Evolutionary conservation across 2,888 invertebrate species (phyloP).

Genomic region (Galerucella calmariensis): DNA sequence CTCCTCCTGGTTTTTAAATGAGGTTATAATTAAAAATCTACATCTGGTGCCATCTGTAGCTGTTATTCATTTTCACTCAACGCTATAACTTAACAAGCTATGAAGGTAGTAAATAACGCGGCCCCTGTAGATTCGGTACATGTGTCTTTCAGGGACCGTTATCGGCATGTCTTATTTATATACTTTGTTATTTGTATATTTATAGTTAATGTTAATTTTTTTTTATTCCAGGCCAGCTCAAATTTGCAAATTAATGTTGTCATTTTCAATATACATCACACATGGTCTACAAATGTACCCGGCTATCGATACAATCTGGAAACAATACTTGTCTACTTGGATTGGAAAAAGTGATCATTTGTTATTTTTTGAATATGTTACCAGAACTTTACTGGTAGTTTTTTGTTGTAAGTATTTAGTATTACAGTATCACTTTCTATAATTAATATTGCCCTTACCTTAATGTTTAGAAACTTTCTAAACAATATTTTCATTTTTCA

Average conservation of each 20-base stretch:
- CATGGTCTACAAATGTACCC: constrained; percentile 96
- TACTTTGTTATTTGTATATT: no score
- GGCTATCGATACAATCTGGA: constrained; percentile 93
- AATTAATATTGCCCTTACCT: no score
- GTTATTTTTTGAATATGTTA: constrained; percentile 78
- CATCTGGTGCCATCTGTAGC: no score
- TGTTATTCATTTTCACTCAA: no score
- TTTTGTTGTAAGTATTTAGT: constrained; percentile 81
- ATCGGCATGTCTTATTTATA: no score
- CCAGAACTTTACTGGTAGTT: constrained; percentile 82
- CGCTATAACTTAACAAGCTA: no score
- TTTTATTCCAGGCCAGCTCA: constrained; percentile 72
- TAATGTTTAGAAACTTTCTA: not conserved
- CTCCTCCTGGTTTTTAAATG: no score
- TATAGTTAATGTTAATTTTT: not conserved
- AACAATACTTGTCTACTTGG: constrained; percentile 74
- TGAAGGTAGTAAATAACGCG: no score
- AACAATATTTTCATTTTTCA: constrained; percentile 63
- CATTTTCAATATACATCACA: constrained; percentile 87
- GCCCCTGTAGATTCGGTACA: no score
- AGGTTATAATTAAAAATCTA: no score
- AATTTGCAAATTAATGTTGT: constrained; percentile 78
- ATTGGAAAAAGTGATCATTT: constrained; percentile 72
- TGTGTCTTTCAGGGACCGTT: no score
- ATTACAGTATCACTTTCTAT: not conserved